Base-by-base conservation (phyloP, 2,888 invertebrate species). In the Macaria liturata region DNA sequence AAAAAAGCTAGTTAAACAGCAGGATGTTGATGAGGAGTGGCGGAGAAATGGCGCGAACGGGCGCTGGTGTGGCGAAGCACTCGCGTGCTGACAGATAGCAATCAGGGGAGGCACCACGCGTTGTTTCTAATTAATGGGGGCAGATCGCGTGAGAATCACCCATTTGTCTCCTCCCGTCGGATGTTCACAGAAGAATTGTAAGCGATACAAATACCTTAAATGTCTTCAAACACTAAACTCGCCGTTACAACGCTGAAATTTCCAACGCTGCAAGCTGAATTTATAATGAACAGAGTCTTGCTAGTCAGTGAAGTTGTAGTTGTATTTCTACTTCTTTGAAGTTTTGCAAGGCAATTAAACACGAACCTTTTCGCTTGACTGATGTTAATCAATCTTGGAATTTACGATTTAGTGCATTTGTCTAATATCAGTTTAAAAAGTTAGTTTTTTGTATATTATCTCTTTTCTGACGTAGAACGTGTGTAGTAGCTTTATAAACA, bases 181-280 rank as follows among this genome's bases (percentile, higher is more conserved):
- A 88, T 87, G 85, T 82, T 81, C 86, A 82, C 86, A 85, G 87
- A 84, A 85, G 85, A 86, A 87, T 85, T 83, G 88, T 85, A 85
- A 85, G 88, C 86, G 86, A 87, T 87, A 86, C 86, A 85, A 87
- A 87, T 87, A 80, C 82, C 81, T 83, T 84, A 84, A 86, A 86
- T 82, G 82, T 86, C 86, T 84, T 84, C 82, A 83, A 84, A 87
- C 85, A 86, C 85, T 86, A 82, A 80, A 77, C 75, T 72, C 65
- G 69, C 74, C 72, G 70, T 75, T 75, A 67, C 75, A 42, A 4
- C 68, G 72, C 70, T 81, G 72, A 81, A 80, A 76, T 75, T 78
- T 76, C 74, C 72, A 76, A 71, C 69, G 67, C 64, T 62, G 66
- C 83, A 67, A 82, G 82, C 81, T 84, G 75, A 83, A 84, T 84